Percentiles rank a stretch among this genome's conserved stretches.
Evolutionary conservation across 2,797 vertebrate species (phyloP).

Genomic region (Cichlasoma orientale): DNA sequence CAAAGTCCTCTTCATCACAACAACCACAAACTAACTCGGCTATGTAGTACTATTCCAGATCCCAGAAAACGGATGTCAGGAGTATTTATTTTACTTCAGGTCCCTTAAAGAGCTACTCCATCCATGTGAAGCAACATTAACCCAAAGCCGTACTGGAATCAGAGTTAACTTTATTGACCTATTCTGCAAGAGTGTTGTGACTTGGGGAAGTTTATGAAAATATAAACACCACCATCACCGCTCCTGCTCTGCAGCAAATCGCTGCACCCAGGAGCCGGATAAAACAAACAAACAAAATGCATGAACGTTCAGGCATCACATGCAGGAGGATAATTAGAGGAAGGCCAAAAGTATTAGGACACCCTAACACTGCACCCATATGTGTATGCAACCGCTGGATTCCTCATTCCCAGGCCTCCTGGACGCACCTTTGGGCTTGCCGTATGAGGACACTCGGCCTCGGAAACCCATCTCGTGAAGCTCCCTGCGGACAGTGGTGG

Average conservation of each 20-base stretch:
- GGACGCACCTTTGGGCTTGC: conserved; percentile 37
- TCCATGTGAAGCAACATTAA: neutral
- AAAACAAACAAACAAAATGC: neutral
- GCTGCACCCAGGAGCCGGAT: neutral
- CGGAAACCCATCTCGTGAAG: conserved; percentile 62
- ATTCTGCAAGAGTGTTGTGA: neutral
- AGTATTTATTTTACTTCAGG: neutral
- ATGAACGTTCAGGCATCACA: neutral
- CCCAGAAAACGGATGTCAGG: neutral
- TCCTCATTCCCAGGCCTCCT: neutral
- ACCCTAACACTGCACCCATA: neutral
- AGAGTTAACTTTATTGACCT: neutral
- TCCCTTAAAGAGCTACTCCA: neutral
- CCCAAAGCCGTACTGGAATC: neutral
- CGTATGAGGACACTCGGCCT: conserved; percentile 49
- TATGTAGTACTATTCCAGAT: neutral
- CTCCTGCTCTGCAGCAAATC: neutral
- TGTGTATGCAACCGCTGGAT: neutral
- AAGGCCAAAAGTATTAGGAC: conserved; percentile 1
- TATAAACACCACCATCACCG: neutral
- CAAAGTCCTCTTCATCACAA: neutral
- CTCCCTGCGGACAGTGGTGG: conserved; percentile 57
- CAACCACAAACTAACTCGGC: neutral
- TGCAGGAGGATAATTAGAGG: neutral
- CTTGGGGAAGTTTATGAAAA: neutral